These are phyloP conservation scores for Leptinotarsa peninsularis DNA, from an alignment of 2,888 invertebrate genomes.

Conservation along the genomic window DNA sequence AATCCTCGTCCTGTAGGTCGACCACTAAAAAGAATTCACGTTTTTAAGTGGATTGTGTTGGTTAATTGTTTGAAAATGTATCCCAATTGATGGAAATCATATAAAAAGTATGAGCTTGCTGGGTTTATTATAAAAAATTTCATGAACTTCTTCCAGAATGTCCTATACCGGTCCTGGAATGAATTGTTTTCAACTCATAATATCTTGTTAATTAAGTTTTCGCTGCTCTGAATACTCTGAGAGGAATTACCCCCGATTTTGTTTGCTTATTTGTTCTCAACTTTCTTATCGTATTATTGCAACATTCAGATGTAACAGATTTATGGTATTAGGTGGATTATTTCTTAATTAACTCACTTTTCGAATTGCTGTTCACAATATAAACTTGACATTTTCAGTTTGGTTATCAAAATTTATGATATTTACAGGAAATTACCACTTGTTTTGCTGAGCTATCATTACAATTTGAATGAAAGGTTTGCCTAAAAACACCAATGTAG, in stretches of 20 bases:
- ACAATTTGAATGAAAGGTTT: neutral
- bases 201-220: conserved; percentile 65
- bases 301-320: conserved; percentile 53
- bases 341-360: conserved; percentile 33
- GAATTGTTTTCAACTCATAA: conserved; percentile 60
- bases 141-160: neutral
- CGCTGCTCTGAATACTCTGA: conserved; percentile 43
- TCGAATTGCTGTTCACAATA: conserved; percentile 8
- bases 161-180: neutral
- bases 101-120: too few relatives aligned
- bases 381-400: conserved; percentile 16
- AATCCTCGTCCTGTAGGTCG: too few relatives aligned
- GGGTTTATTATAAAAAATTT: neutral
- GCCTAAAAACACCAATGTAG: neutral
- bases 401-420: conserved; percentile 15
- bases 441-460: too few relatives aligned
- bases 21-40: too few relatives aligned
- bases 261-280: conserved; percentile 50
- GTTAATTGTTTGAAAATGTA: too few relatives aligned
- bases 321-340: conserved; percentile 51
- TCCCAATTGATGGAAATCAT: too few relatives aligned
- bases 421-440: neutral
- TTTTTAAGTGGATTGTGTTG: too few relatives aligned
- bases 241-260: conserved; percentile 51
- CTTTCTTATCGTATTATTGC: conserved; percentile 50